These are phyloP conservation scores for Oithona nana DNA, from an alignment of 2,888 invertebrate species.

Conservation along the genomic window DNA sequence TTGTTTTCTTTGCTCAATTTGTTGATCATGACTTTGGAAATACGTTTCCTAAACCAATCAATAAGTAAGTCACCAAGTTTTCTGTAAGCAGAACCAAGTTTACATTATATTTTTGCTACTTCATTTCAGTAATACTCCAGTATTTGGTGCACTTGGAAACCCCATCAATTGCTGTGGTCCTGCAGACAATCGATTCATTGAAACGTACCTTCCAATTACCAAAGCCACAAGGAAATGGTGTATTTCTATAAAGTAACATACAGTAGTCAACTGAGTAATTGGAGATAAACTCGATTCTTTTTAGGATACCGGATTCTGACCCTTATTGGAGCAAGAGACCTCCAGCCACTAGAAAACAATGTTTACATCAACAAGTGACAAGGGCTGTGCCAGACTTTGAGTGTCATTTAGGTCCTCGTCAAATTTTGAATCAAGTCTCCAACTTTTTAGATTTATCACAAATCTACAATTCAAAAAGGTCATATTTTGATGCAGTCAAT, in stretches of 20 bases:
- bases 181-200: not conserved
- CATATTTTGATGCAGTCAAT: not conserved
- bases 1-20: conserved; percentile 2
- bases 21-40: not conserved
- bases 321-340: not conserved
- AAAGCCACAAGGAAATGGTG: not conserved
- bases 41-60: not conserved
- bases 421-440: conserved; percentile 1
- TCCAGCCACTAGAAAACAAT: not conserved
- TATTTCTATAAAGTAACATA: not conserved
- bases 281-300: not conserved
- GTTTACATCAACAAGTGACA: not conserved
- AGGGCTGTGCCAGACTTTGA: not conserved
- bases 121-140: too few relatives aligned
- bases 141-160: not conserved
- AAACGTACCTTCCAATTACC: not conserved
- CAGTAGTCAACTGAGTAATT: not conserved
- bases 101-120: too few relatives aligned
- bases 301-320: not conserved
- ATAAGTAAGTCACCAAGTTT: not conserved
- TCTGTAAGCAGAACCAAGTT: too few relatives aligned
- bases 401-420: not conserved
- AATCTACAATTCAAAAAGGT: not conserved
- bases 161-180: not conserved
- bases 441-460: not conserved